Evolutionary conservation across 2,888 invertebrate genomes (phyloP).

Genomic region (Heliconius cydno): DNA sequence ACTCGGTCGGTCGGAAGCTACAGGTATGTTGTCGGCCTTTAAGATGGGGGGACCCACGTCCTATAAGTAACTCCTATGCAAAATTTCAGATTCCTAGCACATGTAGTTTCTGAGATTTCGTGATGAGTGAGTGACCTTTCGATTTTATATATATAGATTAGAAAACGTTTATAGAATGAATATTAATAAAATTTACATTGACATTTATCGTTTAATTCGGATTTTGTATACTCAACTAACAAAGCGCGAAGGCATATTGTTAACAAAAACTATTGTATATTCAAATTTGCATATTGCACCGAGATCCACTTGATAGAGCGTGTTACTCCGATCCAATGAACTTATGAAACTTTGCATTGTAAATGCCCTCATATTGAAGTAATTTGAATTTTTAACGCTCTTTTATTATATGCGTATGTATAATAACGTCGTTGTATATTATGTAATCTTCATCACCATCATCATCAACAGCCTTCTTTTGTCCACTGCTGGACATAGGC

Average conservation of each 20-base stretch:
- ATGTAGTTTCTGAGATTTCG: too few relatives aligned
- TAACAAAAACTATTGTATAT: constrained; percentile 17
- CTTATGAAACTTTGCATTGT: constrained; percentile 21
- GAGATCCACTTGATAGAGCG: constrained; percentile 21
- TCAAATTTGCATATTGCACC: constrained; percentile 25
- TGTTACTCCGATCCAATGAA: constrained; percentile 18
- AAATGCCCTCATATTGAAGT: constrained; percentile 10
- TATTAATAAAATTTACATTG: neutral
- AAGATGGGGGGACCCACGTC: too few relatives aligned
- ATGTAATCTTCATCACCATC: too few relatives aligned
- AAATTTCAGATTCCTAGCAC: too few relatives aligned
- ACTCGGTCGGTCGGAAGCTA: too few relatives aligned
- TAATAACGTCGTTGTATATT: too few relatives aligned
- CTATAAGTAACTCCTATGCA: too few relatives aligned
- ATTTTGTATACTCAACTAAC: neutral
- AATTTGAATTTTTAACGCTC: neutral
- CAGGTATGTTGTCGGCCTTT: too few relatives aligned
- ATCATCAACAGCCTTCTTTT: too few relatives aligned
- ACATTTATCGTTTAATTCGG: neutral
- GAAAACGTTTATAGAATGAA: neutral
- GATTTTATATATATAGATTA: too few relatives aligned
- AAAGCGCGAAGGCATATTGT: constrained; percentile 3
- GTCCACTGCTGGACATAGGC: too few relatives aligned
- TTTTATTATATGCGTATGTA: neutral
- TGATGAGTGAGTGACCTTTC: too few relatives aligned